phyloP scores from a whole-genome alignment of 1,140 invertebrate species.

The Wiebesia pumilae region DNA sequence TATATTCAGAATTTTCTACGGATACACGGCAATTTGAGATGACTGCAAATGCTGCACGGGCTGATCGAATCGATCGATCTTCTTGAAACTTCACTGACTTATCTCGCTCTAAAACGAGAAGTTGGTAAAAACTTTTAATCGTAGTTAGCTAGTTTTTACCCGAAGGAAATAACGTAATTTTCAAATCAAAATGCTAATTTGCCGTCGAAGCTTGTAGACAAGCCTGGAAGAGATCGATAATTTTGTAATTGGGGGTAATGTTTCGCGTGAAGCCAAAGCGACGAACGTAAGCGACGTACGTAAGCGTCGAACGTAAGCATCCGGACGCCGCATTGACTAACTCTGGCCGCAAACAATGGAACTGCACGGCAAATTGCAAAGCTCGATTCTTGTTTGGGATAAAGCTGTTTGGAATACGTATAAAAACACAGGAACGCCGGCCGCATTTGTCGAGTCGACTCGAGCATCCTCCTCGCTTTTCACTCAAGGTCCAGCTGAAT shows the following conservation, averaged over 20 bases:
- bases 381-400: not conserved
- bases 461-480: not conserved
- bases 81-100: not conserved
- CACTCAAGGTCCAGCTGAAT: not conserved
- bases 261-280: too few species aligned
- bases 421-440: not conserved
- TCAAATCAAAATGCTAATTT: constrained; percentile 1
- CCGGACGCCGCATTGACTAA: too few species aligned
- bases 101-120: not conserved
- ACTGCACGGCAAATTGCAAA: not conserved
- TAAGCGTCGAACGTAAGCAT: too few species aligned
- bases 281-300: too few species aligned
- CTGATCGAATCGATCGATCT: not conserved
- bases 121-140: constrained; percentile 6
- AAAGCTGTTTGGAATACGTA: constrained; percentile 3
- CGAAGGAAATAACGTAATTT: not conserved
- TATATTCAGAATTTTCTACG: not conserved
- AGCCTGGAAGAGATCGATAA: not conserved
- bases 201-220: too few species aligned
- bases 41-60: not conserved
- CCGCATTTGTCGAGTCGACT: not conserved
- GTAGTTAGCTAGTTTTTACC: not conserved
- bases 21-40: too few species aligned
- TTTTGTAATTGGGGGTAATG: not conserved
- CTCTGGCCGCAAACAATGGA: not conserved